A percentile compares a stretch with the other conserved stretches of the same genome.
Conservation (phyloP, 1,140 invertebrate species). For the Zeugodacus cucurbitae region DNA sequence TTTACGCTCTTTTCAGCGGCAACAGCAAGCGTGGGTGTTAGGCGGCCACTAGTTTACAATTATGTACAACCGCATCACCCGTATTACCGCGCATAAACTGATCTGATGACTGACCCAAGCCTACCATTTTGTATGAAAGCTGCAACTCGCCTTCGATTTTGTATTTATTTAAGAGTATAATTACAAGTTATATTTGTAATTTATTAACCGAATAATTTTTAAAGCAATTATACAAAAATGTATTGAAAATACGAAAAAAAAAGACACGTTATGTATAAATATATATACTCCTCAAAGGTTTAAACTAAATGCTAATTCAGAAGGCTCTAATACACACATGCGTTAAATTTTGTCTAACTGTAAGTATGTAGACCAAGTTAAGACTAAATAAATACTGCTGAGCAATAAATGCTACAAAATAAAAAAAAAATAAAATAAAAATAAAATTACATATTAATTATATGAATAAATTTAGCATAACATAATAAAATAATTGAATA, state of each 20-base stretch:
- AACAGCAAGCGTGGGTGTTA: conserved; percentile 41
- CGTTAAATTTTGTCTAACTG: background rate
- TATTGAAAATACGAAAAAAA: conserved; percentile 9
- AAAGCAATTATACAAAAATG: conserved; percentile 34
- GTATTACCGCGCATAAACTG: conserved; percentile 45
- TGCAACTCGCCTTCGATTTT: background rate
- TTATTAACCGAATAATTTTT: background rate
- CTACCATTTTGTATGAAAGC: background rate
- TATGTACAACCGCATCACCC: conserved; percentile 59
- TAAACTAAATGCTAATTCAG: background rate
- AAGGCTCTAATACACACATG: background rate
- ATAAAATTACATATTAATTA: no score
- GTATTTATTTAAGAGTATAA: background rate
- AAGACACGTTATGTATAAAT: background rate
- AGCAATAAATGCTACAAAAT: conserved; percentile 37
- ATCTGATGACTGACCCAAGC: background rate
- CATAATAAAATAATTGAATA: no score
- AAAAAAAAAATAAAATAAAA: background rate
- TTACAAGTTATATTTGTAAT: conserved; percentile 14
- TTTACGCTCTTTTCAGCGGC: background rate
- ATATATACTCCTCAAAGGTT: background rate
- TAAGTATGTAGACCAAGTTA: background rate
- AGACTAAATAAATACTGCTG: background rate
- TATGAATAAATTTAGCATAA: background rate
- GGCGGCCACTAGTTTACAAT: conserved; percentile 60